These are phyloP conservation scores for Amblyraja radiata DNA, from an alignment of 2,797 vertebrate species.

Conservation along the genomic window DNA sequence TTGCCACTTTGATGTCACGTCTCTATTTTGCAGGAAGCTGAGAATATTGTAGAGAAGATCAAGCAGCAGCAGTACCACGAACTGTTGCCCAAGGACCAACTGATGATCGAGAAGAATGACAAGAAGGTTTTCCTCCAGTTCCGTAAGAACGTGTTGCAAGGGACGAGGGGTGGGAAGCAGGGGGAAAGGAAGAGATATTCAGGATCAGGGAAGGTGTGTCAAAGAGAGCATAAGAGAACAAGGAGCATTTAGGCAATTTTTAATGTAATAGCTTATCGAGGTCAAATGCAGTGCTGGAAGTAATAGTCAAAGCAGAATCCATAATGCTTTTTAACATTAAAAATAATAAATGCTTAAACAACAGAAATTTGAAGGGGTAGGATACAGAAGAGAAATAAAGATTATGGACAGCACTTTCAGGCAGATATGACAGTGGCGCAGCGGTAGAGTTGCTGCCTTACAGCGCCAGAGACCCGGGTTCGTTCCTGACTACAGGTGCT, in stretches of 20 bases:
- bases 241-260: background rate
- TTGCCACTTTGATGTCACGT: background rate
- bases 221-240: background rate
- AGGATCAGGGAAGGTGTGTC: background rate
- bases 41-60: constrained; percentile 87
- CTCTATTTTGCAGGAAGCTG: constrained; percentile 77
- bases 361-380: background rate
- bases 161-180: no score
- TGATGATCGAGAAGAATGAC: constrained; percentile 73
- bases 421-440: no score
- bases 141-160: constrained; percentile 60
- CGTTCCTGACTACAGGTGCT: no score
- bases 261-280: background rate
- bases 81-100: constrained; percentile 80
- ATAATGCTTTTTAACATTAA: background rate
- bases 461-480: no score
- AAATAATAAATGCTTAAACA: background rate
- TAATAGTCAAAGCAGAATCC: background rate
- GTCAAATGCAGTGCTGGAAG: background rate
- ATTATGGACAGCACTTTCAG: background rate
- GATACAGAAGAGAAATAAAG: background rate
- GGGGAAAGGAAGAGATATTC: background rate
- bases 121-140: constrained; percentile 86
- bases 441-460: no score
- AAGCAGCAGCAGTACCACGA: constrained; percentile 87